phyloP scores from a whole-genome alignment of 2,888 invertebrate genomes.

The Seladonia tumulorum region DNA sequence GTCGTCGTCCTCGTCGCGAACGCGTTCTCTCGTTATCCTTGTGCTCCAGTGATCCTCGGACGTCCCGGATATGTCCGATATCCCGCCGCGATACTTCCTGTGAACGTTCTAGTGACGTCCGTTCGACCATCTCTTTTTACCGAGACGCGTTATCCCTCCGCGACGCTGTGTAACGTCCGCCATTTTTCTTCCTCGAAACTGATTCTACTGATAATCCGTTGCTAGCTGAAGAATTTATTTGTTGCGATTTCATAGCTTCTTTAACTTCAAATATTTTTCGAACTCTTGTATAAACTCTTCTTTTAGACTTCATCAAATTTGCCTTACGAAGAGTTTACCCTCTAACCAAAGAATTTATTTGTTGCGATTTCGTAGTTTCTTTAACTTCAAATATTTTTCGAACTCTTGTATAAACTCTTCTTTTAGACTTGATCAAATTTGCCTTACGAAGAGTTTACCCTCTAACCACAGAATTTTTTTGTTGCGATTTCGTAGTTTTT shows the following conservation, averaged over 20 bases:
- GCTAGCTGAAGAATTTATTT: not conserved
- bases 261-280: no score
- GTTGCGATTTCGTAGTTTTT: no score
- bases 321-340: no score
- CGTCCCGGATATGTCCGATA: not conserved
- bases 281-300: no score
- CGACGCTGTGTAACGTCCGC: not conserved
- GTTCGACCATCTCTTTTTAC: not conserved
- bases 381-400: no score
- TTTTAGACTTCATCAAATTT: no score
- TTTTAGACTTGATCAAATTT: no score
- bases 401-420: no score
- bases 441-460: no score
- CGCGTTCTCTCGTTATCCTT: not conserved
- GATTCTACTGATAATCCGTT: not conserved
- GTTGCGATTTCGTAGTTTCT: no score
- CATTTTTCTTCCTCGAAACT: not conserved
- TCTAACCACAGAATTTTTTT: no score
- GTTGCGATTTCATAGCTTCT: not conserved
- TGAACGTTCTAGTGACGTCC: not conserved
- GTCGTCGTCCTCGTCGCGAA: not conserved
- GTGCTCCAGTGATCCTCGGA: not conserved
- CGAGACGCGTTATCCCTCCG: not conserved
- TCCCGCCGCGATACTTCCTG: not conserved
- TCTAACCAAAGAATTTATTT: no score